Percentiles rank a stretch among this genome's conserved stretches.
Conservation (phyloP, 2,113 vertebrate genomes). For the Oceanites oceanicus region DNA sequence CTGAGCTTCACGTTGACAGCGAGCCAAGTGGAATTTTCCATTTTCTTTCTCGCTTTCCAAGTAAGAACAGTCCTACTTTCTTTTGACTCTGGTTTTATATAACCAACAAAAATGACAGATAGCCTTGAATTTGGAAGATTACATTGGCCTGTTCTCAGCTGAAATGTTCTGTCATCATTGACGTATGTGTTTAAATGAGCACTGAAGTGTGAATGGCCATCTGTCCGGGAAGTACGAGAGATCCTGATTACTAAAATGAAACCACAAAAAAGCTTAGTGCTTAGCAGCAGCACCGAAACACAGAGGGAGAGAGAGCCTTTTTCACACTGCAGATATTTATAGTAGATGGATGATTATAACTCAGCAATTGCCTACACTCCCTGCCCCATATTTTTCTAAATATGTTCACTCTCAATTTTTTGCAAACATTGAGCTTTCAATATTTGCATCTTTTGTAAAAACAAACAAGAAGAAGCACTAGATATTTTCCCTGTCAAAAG, state of each 20-base stretch:
- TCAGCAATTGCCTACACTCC: slow-evolving; percentile 38
- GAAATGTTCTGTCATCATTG: slow-evolving; percentile 70
- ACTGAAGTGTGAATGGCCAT: slow-evolving; percentile 70
- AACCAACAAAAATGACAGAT: slow-evolving; percentile 69
- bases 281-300: slow-evolving; percentile 14
- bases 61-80: slow-evolving; percentile 25
- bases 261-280: background rate
- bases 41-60: slow-evolving; percentile 10
- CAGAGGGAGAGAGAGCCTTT: background rate
- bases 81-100: slow-evolving; percentile 58
- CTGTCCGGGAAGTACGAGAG: slow-evolving; percentile 68
- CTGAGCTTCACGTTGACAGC: background rate
- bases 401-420: background rate
- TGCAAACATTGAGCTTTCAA: background rate
- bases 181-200: slow-evolving; percentile 72
- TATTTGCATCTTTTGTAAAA: slow-evolving; percentile 10
- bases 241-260: slow-evolving; percentile 52
- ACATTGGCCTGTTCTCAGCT: slow-evolving; percentile 65
- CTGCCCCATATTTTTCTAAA: slow-evolving; percentile 41
- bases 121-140: slow-evolving; percentile 63
- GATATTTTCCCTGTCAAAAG: background rate
- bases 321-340: slow-evolving; percentile 39
- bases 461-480: background rate
- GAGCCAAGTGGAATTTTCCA: slow-evolving; percentile 53
- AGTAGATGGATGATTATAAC: slow-evolving; percentile 43